Conservation (phyloP, 2,888 invertebrate species). For the Geotrupes spiniger region DNA sequence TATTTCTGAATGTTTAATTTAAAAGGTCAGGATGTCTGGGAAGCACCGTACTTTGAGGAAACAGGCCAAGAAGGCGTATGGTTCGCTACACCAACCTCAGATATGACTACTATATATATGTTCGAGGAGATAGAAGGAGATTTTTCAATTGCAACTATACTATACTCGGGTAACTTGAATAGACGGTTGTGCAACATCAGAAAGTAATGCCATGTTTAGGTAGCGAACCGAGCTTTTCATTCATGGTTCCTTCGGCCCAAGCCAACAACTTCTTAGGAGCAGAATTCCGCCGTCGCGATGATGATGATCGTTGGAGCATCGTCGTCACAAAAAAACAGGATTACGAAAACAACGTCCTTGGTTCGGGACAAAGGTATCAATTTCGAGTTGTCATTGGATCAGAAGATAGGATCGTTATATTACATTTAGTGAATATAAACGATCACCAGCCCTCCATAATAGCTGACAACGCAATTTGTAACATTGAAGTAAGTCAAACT, state of each 20-base stretch:
- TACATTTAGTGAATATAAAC: slow-evolving; percentile 16
- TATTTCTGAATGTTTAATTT: too few relatives aligned
- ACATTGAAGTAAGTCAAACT: slow-evolving; percentile 11
- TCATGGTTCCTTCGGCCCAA: not conserved
- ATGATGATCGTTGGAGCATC: not conserved
- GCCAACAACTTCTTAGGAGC: slow-evolving; percentile 6
- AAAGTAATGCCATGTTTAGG: too few relatives aligned
- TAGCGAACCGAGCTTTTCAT: too few relatives aligned
- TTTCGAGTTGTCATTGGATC: not conserved
- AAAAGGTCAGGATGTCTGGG: too few relatives aligned
- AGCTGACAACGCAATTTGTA: slow-evolving; percentile 3
- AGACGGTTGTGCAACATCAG: too few relatives aligned
- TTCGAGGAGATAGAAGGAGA: slow-evolving; percentile 1
- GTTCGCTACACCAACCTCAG: not conserved
- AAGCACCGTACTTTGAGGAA: too few relatives aligned
- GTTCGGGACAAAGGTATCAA: not conserved
- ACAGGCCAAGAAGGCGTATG: too few relatives aligned
- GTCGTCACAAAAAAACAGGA: slow-evolving; percentile 2
- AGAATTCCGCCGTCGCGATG: not conserved
- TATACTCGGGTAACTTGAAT: not conserved
- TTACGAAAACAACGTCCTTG: slow-evolving; percentile 8
- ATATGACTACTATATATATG: not conserved
- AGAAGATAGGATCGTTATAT: not conserved
- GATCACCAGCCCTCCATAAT: slow-evolving; percentile 14
- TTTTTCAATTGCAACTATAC: not conserved